These are phyloP conservation scores for Scaptomyza parva DNA, from an alignment of 2,888 invertebrate species.

Conservation along the genomic window DNA sequence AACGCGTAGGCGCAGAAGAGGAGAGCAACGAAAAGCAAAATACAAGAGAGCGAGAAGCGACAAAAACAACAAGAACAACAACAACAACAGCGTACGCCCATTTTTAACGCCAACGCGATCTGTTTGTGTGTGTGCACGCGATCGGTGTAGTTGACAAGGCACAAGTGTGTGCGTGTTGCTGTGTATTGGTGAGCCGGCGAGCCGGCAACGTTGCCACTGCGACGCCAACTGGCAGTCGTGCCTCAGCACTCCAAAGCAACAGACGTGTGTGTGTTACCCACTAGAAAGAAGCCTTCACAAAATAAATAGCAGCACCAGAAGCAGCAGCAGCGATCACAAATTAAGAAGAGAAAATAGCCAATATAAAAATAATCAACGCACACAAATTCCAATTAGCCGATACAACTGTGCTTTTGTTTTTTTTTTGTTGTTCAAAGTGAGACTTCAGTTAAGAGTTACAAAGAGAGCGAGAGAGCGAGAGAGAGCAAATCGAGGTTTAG, in stretches of 20 bases:
- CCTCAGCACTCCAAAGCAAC: constrained; percentile 63
- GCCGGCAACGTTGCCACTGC: constrained; percentile 49
- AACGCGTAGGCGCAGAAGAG: constrained; percentile 38
- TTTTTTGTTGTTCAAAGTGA: not conserved
- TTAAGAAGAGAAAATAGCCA: not conserved
- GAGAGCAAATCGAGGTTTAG: not conserved
- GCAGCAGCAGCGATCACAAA: constrained; percentile 8
- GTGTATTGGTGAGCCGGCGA: constrained; percentile 46
- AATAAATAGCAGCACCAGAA: constrained; percentile 15
- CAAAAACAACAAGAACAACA: constrained; percentile 3
- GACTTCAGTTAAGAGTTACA: not conserved
- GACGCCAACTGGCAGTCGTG: constrained; percentile 69
- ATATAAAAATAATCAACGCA: constrained; percentile 10
- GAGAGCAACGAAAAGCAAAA: constrained; percentile 6
- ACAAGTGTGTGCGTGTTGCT: not conserved
- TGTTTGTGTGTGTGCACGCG: constrained; percentile 4
- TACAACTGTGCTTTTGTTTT: not conserved
- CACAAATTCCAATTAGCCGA: not conserved
- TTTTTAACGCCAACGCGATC: constrained; percentile 43
- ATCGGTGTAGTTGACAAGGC: not conserved
- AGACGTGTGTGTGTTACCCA: constrained; percentile 56
- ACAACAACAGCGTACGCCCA: constrained; percentile 12
- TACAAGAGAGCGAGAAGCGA: constrained; percentile 14
- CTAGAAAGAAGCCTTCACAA: constrained; percentile 15
- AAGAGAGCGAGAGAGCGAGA: not conserved